phyloP scores from a whole-genome alignment of 2,797 vertebrate species.

The Octomys mimax region DNA sequence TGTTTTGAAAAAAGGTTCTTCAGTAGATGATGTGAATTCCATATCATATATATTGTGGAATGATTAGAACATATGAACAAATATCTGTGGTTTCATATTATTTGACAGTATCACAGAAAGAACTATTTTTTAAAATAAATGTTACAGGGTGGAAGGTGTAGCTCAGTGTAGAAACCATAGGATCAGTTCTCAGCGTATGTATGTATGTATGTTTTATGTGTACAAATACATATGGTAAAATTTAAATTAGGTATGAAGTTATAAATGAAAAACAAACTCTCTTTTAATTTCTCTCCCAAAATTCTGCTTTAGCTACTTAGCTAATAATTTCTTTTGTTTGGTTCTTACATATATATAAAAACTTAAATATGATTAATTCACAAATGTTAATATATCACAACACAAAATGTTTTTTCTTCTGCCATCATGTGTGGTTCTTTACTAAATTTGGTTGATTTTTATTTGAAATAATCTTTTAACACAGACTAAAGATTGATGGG shows the following conservation, averaged over 20 bases:
- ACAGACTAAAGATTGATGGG: background rate
- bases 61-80: background rate
- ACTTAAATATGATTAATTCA: background rate
- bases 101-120: background rate
- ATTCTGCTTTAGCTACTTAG: background rate
- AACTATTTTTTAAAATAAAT: background rate
- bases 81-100: background rate
- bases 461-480: slow-evolving; percentile 21
- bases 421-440: background rate
- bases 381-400: background rate
- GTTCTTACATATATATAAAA: background rate
- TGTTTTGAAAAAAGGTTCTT: slow-evolving; percentile 11
- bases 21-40: background rate
- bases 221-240: slow-evolving; percentile 12
- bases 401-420: background rate
- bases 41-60: background rate
- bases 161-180: background rate
- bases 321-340: slow-evolving; percentile 23
- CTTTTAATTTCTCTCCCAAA: background rate
- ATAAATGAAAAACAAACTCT: slow-evolving; percentile 36
- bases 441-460: slow-evolving; percentile 14
- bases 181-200: background rate
- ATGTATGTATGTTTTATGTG: background rate
- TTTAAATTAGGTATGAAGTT: slow-evolving; percentile 6
- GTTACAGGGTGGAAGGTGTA: too few species aligned